A percentile compares a stretch with the other conserved stretches of the same genome.
phyloP scores from a whole-genome alignment of 2,888 invertebrate species.

The Pristionchus entomophagus region DNA sequence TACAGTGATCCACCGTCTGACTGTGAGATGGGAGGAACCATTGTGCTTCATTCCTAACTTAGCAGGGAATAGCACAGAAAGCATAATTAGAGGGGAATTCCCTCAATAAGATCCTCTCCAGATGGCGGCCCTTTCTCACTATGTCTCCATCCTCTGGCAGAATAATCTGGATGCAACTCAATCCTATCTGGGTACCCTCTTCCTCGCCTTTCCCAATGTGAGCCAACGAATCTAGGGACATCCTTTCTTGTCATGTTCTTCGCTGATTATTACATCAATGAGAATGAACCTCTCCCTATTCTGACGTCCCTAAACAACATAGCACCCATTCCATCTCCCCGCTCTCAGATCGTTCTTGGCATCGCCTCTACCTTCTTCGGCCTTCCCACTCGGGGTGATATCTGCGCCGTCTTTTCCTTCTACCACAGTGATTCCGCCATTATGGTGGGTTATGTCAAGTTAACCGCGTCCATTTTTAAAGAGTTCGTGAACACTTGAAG shows the following conservation, averaged over 20 bases:
- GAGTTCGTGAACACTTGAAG: no score
- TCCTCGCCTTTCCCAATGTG: background rate
- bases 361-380: background rate
- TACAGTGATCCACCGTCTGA: background rate
- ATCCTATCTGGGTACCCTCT: background rate
- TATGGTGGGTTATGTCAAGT: no score
- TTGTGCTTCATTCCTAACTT: background rate
- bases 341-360: background rate
- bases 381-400: background rate
- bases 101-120: background rate
- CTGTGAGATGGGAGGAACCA: background rate
- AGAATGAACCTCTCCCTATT: no score
- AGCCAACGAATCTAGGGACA: no score
- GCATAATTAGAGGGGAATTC: background rate
- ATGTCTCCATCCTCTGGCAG: conserved; percentile 4
- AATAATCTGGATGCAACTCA: background rate
- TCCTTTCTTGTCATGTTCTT: no score
- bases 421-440: conserved; percentile 2
- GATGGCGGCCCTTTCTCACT: background rate
- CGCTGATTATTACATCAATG: no score
- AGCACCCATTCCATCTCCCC: background rate
- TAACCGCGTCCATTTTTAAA: no score
- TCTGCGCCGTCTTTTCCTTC: background rate
- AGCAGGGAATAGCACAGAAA: no score
- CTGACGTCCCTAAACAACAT: no score